phyloP scores from a whole-genome alignment of 2,888 invertebrate genomes.

The Ommatoiulus sabulosus region DNA sequence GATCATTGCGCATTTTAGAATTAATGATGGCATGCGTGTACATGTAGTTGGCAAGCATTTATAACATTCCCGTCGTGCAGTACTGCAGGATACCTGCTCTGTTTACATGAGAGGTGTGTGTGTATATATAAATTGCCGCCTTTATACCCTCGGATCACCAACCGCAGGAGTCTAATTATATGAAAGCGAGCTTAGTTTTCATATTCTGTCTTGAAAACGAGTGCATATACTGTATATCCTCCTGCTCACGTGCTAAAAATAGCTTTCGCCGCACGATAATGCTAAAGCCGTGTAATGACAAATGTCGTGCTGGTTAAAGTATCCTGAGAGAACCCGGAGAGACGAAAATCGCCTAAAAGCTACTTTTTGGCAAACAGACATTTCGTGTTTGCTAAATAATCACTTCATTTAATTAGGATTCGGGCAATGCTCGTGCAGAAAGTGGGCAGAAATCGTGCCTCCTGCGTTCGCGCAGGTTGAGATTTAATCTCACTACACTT shows the following conservation, averaged over 20 bases:
- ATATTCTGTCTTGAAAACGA: background rate
- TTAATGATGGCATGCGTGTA: background rate
- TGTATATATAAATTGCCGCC: background rate
- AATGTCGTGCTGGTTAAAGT: constrained; percentile 39
- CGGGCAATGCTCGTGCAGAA: background rate
- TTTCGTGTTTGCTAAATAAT: constrained; percentile 25
- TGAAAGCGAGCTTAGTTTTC: constrained; percentile 10
- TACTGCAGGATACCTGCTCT: background rate
- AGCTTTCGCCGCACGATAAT: constrained; percentile 42
- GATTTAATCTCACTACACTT: background rate
- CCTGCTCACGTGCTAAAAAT: background rate
- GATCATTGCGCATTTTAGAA: no score
- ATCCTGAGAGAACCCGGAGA: background rate
- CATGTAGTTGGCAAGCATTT: background rate
- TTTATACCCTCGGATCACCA: background rate
- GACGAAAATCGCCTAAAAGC: constrained; percentile 32
- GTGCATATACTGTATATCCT: background rate
- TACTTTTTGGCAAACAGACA: constrained; percentile 36
- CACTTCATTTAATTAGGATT: constrained; percentile 45
- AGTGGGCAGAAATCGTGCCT: background rate
- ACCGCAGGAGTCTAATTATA: background rate
- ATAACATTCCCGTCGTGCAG: background rate
- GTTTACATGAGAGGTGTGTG: background rate
- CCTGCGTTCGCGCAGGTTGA: background rate
- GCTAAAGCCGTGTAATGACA: constrained; percentile 32